Percentiles rank a stretch among this genome's conserved stretches.
Evolutionary conservation across 2,113 vertebrate species (phyloP).

Genomic region (Scomber scombrus): DNA sequence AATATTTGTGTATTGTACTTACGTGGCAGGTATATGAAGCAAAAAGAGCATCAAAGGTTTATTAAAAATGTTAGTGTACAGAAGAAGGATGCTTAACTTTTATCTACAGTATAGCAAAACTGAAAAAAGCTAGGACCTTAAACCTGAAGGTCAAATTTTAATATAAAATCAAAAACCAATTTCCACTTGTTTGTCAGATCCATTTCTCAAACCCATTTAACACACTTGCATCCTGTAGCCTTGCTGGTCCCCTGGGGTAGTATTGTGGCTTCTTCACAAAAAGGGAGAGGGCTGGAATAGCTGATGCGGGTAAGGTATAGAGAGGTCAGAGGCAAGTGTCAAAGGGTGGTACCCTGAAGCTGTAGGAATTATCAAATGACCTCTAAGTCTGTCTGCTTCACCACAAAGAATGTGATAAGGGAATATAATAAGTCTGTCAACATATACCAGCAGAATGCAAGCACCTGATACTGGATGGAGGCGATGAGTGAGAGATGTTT

Average conservation of each 20-base stretch:
- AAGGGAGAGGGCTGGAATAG: constrained; percentile 56
- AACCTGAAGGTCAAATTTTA: constrained; percentile 90
- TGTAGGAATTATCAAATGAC: constrained; percentile 56
- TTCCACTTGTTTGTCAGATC: constrained; percentile 88
- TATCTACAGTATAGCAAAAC: constrained; percentile 58
- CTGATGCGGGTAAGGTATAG: constrained; percentile 26
- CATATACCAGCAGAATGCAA: constrained; percentile 31
- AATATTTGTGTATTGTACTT: constrained; percentile 7
- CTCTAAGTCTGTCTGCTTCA: constrained; percentile 31
- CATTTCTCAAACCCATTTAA: constrained; percentile 89
- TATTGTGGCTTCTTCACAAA: constrained; percentile 51
- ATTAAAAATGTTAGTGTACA: constrained; percentile 19
- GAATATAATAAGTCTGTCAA: constrained; percentile 20
- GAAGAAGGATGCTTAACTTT: constrained; percentile 32
- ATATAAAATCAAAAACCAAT: constrained; percentile 90
- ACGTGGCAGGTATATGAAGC: constrained; percentile 6
- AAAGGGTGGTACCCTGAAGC: constrained; percentile 27
- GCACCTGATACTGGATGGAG: constrained; percentile 21
- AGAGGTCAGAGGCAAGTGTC: constrained; percentile 38
- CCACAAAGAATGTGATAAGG: constrained; percentile 44
- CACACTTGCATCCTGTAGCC: constrained; percentile 85
- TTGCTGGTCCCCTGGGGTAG: constrained; percentile 57
- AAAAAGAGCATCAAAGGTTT: constrained; percentile 30
- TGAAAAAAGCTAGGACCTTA: constrained; percentile 83
- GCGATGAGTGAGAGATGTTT: constrained; percentile 25